Base-by-base conservation (phyloP, 2,888 invertebrate genomes). In the Oscheius sp. region DNA sequence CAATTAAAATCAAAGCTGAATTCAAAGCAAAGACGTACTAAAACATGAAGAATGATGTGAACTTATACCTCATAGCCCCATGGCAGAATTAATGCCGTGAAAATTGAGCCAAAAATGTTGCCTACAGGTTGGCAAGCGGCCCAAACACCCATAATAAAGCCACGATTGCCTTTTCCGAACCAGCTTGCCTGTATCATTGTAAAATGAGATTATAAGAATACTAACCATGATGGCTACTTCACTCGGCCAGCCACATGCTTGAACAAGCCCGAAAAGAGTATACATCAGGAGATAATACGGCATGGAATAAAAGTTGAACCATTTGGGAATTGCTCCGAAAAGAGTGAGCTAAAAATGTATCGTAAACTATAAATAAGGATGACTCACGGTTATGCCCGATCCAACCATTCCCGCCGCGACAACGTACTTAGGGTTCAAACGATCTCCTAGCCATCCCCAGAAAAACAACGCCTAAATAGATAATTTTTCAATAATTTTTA, bases 91-190 rank as follows among this genome's bases (percentile, higher is more conserved):
- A 84, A 71, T 0, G 88, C 86, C 5, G 86, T 87, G 76, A 88
- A 79, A 14, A 87, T 79, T 24, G 88, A 86, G 32, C 89, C 89
- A 45, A 89, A 82, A 50, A 89, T 89, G 75, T 89, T 89, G 28
- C 89, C 89, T 28, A 89, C 86, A 38, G 88, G 88, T n/a, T 88
- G 88, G 80, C 88, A 89, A 1, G 88, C 86, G 70, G 88, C 87
- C 89, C 89, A 89, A 8, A 88, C 67, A 22, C 89, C 89, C 75
- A 89, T 82, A 20, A 84, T 69, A 41, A 88, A 82, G 20, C 89
- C 89, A 14, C 88, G 87, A 73, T 88, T 88, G 67, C 75, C 85
- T 81, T 68, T 74, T 61, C 78, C 87, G 81, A 88, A 88, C 89
- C 89, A 89, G 79, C 88, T 88, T 17, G 85, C 88, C 88, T 80